phyloP scores from a whole-genome alignment of 1,140 invertebrate genomes.

The Aphidius gifuensis region DNA sequence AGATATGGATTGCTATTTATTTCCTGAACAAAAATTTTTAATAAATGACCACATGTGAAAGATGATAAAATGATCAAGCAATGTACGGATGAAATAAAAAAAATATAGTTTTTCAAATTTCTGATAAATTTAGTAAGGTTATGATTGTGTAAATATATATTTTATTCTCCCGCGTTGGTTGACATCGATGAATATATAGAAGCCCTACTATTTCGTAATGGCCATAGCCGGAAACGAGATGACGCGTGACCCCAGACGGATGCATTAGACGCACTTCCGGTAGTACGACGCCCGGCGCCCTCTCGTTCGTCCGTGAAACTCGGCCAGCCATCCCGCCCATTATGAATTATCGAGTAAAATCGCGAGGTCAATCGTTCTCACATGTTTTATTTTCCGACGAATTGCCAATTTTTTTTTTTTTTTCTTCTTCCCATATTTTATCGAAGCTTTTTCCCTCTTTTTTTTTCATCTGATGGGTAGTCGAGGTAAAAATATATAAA shows the following conservation, averaged over 20 bases:
- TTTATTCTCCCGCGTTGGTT: constrained; percentile 8
- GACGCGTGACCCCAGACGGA: constrained; percentile 56
- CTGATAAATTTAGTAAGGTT: too few relatives aligned
- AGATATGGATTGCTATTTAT: background rate
- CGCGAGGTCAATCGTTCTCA: constrained; percentile 17
- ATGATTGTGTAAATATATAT: background rate
- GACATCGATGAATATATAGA: constrained; percentile 10
- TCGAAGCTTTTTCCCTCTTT: too few relatives aligned
- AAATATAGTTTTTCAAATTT: too few relatives aligned
- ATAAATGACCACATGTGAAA: background rate
- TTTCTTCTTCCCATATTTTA: too few relatives aligned
- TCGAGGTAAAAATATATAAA: too few relatives aligned
- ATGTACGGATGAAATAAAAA: too few relatives aligned
- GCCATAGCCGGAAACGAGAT: constrained; percentile 49
- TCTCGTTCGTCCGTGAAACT: constrained; percentile 37
- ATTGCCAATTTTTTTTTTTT: background rate
- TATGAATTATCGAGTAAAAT: constrained; percentile 34
- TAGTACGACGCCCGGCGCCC: constrained; percentile 47
- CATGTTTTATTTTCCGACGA: background rate
- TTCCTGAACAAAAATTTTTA: background rate
- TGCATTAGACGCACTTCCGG: constrained; percentile 58
- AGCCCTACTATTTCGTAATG: constrained; percentile 48
- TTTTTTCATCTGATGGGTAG: too few relatives aligned
- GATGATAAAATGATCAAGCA: too few relatives aligned
- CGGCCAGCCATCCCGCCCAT: constrained; percentile 35